A percentile compares a stretch with the other conserved stretches of the same genome.
Conservation (phyloP, 2,888 invertebrate species). For the Thyatira batis region DNA sequence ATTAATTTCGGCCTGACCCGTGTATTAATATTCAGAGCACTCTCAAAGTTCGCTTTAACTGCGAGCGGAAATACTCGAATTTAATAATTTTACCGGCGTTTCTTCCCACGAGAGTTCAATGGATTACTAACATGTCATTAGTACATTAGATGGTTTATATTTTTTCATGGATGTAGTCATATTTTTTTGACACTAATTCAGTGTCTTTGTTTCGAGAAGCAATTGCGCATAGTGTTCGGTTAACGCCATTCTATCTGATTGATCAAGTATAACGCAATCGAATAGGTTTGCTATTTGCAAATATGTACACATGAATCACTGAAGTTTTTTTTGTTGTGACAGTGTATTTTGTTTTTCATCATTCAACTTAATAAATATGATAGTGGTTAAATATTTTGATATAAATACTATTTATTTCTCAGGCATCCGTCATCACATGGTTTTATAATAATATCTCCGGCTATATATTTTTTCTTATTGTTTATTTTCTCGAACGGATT, state of each 20-base stretch:
- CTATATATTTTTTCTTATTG: neutral
- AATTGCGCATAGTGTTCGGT: no score
- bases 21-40: conserved; percentile 79
- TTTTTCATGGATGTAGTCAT: neutral
- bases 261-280: no score
- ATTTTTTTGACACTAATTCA: neutral
- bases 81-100: conserved; percentile 68
- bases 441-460: neutral
- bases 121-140: conserved; percentile 42
- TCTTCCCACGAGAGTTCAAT: conserved; percentile 47
- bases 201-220: neutral
- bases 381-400: no score
- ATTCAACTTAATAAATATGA: no score
- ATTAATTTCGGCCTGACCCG: conserved; percentile 75
- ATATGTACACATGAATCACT: no score
- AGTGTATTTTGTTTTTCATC: no score
- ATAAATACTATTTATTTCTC: no score
- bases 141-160: neutral
- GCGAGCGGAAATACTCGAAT: conserved; percentile 69
- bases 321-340: no score
- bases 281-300: no score
- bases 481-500: conserved; percentile 8
- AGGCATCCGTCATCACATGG: no score
- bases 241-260: no score
- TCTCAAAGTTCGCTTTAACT: conserved; percentile 75